A percentile compares a stretch with the other conserved stretches of the same genome.
These are phyloP conservation scores for Sepioteuthis lessoniana DNA, from an alignment of 2,888 invertebrate species.

Conservation along the genomic window DNA sequence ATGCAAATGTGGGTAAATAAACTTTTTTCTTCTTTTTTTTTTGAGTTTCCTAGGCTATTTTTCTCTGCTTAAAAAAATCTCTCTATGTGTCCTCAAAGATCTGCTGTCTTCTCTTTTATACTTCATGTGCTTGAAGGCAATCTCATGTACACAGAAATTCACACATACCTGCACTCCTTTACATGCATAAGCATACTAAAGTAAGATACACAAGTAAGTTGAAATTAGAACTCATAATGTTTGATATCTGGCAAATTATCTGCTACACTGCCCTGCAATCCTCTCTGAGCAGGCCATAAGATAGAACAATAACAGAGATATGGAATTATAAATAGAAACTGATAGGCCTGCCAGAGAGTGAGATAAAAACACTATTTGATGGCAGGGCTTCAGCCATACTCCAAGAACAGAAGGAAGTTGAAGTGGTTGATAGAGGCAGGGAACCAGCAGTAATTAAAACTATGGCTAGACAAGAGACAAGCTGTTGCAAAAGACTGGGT, in stretches of 20 bases:
- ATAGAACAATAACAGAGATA: slow-evolving; percentile 33
- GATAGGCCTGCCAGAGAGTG: background rate
- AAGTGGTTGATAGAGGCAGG: background rate
- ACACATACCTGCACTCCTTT: background rate
- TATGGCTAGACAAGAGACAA: background rate
- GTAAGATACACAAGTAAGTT: background rate
- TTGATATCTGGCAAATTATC: background rate
- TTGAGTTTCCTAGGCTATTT: background rate
- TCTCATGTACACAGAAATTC: background rate
- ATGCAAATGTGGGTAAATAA: no score
- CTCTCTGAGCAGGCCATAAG: background rate
- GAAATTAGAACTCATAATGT: background rate
- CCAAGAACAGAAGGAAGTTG: background rate
- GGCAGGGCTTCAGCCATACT: background rate
- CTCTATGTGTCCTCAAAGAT: no score
- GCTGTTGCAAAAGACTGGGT: background rate
- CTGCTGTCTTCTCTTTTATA: background rate
- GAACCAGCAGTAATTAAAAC: background rate
- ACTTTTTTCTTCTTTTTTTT: background rate
- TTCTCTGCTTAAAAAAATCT: background rate
- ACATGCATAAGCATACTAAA: background rate
- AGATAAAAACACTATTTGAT: background rate
- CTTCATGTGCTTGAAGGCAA: background rate
- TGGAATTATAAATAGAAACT: slow-evolving; percentile 11
- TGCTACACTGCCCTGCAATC: background rate